Evolutionary conservation across 1,140 invertebrate genomes (phyloP), one percentile per base, ranked within the genome.

Genomic region (Chlorops oryzae): DNA sequence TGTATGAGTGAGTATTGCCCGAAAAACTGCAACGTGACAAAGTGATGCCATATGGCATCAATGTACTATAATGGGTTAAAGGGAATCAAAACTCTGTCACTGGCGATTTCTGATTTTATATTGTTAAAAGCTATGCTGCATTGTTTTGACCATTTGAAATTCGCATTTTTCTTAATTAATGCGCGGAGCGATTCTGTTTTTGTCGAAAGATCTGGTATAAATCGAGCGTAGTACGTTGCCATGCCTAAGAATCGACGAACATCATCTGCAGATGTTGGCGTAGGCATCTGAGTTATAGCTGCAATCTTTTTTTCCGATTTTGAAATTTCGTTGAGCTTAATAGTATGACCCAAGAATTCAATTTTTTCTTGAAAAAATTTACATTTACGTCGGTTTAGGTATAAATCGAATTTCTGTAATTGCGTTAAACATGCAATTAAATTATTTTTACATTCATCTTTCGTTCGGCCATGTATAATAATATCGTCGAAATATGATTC

Each of bases 141-240:
- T 24, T 40, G 10, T 17, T 7, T 5, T 17, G 4, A 15, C 47
- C 47, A 48, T 4, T 20, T 25, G n/a, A 34, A 48, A 15, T 25
- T 28, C 27, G 10, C 7, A 13, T 47, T 23, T 37, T 47, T 47
- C 5, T 25, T 27, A 9, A 32, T 10, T 7, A 58, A 47, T 34
- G 52, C 51, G 27, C 57, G 54, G 2, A 61, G 37, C 13, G 55
- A 54, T 3, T 46, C 18, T n/a, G 49, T 56, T 12, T 58, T 61
- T 34, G 57, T 46, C 25, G 58, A 55, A 5, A 44, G 46, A 47
- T 67, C 48, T 32, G 18, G 18, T 43, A 57, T 43, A 28, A 59
- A 59, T 43, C 51, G 22, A 5, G 39, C 34, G 43, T 59, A 59
- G 45, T 52, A 59, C n/a, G 48, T 59, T 5, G 57, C 48, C 35